Evolutionary conservation across 1,140 invertebrate species (phyloP), one percentile per base, ranked within the genome.

Genomic region (Belonocnema kinseyi): DNA sequence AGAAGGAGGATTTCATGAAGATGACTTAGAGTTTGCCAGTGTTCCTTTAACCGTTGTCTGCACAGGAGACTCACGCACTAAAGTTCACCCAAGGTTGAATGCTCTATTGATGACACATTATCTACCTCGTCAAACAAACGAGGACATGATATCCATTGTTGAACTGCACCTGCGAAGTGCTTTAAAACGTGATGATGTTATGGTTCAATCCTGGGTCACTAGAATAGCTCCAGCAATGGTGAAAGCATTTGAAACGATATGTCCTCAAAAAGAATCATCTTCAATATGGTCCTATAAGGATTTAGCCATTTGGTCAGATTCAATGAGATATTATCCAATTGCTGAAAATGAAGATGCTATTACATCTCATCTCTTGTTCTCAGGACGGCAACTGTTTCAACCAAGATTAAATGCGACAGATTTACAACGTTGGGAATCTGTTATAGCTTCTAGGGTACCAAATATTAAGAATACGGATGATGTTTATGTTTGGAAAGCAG

Each of bases 1-100:
- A 76, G 90, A 91, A 78, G 85, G 85, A 26, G 90, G 91, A 75
- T 91, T 91, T 66, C 86, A 91, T 74, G 91, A 92, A 71, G 88
- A 91, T 0, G 91, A 92, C 77, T 77, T 91, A 12, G 89, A 88
- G 82, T 92, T 91, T 73, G 90, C 90, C 0, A 89, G 80, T 85
- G 77, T 91, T n/a, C 85, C 89, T 0, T 17, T 91, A 53, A 88
- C 85, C 0, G 66, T 89, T 5, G 76, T 92, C 40, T 87, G 85
- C 19, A 92, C 88, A 11, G 89, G 87, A 0, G 88, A 91, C 75
- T 54, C 70, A 14, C 77, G 76, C 2, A 90, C 87, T 12, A 85
- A 84, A 75, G 77, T 92, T n/a, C 91, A 92, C 82, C 89, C 89
- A 0, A 84, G 90, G 80, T 77, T 92, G 8, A 88, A 87, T 72